Evolutionary conservation across 1,140 invertebrate species (phyloP).

Genomic region (Scaptodrosophila lebanonensis): DNA sequence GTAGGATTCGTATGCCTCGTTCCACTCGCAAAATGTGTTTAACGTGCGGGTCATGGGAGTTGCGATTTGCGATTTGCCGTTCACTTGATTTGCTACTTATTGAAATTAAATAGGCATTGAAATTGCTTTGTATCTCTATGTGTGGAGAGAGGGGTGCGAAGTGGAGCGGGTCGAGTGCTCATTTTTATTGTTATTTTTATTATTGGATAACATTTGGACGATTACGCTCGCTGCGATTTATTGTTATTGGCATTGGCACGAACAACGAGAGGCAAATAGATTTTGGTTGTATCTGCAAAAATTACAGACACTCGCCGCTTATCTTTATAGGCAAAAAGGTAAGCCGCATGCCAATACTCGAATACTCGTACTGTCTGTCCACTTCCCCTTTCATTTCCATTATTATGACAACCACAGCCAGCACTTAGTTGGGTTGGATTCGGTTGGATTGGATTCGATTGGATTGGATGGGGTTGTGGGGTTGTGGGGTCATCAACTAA

Average conservation of each 20-base stretch:
- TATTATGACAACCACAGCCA: too few species aligned
- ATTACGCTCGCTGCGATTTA: constrained; percentile 69
- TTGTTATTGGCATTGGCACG: constrained; percentile 46
- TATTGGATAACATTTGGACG: constrained; percentile 66
- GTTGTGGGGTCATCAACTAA: too few species aligned
- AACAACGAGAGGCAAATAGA: constrained; percentile 32
- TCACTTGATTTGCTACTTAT: constrained; percentile 71
- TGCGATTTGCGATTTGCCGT: constrained; percentile 29
- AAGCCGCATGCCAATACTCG: background rate
- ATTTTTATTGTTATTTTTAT: constrained; percentile 53
- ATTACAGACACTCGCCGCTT: constrained; percentile 58
- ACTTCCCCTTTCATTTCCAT: too few species aligned
- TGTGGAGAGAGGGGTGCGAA: background rate
- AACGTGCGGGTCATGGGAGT: too few species aligned
- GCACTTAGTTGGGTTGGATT: too few species aligned
- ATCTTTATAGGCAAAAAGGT: constrained; percentile 25
- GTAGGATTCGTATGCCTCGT: background rate
- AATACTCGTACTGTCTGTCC: too few species aligned
- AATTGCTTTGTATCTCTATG: constrained; percentile 25
- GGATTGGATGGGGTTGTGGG: too few species aligned
- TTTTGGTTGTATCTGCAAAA: constrained; percentile 59
- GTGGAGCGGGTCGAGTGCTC: background rate
- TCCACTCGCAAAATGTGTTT: background rate
- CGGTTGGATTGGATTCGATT: too few species aligned
- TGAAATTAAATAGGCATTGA: constrained; percentile 56